A percentile compares a stretch with the other conserved stretches of the same genome.
Conservation (phyloP, 2,888 invertebrate genomes). For the Leptothorax acervorum region DNA sequence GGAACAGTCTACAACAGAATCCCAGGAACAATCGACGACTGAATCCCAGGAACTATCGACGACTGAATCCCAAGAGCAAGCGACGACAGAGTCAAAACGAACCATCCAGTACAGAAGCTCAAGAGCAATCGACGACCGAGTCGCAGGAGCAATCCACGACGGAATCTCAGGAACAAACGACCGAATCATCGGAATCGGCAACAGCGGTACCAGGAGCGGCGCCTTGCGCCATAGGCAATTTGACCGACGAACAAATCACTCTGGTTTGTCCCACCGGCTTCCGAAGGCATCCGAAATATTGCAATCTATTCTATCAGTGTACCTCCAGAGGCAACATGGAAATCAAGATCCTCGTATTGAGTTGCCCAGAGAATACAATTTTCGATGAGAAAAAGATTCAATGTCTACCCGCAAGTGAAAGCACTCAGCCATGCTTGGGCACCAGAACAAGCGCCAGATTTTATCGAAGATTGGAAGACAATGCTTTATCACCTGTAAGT, state of each 20-base stretch:
- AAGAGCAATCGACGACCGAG: conserved; percentile 57
- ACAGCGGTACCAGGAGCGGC: conserved; percentile 60
- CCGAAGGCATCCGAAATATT: conserved; percentile 93
- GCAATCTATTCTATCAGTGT: conserved; percentile 94
- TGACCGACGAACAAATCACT: conserved; percentile 90
- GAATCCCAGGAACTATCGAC: conserved; percentile 53
- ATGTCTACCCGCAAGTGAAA: conserved; percentile 89
- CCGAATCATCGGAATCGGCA: conserved; percentile 60
- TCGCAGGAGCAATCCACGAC: conserved; percentile 58
- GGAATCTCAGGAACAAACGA: conserved; percentile 72
- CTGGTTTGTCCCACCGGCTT: conserved; percentile 94
- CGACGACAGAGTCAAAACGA: conserved; percentile 50
- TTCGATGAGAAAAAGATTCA: conserved; percentile 91
- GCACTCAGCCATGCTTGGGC: conserved; percentile 87
- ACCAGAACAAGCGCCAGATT: conserved; percentile 87
- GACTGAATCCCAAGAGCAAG: conserved; percentile 50
- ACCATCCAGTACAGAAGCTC: conserved; percentile 42
- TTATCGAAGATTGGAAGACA: conserved; percentile 87
- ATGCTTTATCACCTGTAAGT: conserved; percentile 88
- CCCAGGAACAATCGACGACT: conserved; percentile 54
- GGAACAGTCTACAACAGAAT: conserved; percentile 54
- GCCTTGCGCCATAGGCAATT: conserved; percentile 84
- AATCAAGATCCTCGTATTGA: conserved; percentile 91
- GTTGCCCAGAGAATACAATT: conserved; percentile 92
- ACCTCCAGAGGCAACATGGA: conserved; percentile 89